These are phyloP conservation scores for Napeogenes inachia DNA, from an alignment of 2,888 invertebrate species.

Conservation along the genomic window DNA sequence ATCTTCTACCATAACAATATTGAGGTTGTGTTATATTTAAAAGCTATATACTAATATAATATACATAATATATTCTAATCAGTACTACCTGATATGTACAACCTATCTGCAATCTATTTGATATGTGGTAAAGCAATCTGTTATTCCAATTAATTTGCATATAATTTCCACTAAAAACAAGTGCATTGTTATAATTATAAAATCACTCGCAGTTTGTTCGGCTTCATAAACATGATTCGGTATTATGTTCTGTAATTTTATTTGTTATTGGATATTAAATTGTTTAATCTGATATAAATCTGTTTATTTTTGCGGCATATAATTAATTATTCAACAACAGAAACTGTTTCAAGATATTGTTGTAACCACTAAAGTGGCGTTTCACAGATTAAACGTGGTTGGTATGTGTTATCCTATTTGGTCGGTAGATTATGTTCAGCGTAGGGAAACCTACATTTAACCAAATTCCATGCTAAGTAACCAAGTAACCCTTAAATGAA, in stretches of 20 bases:
- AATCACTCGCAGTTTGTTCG: slow-evolving; percentile 26
- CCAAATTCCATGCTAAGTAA: too few relatives aligned
- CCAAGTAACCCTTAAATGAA: too few relatives aligned
- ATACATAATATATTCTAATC: not conserved
- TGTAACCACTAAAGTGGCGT: too few relatives aligned
- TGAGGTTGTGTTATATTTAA: too few relatives aligned
- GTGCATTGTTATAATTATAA: slow-evolving; percentile 22
- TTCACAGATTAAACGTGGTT: too few relatives aligned
- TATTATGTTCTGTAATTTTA: not conserved
- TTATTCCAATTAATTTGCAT: slow-evolving; percentile 27
- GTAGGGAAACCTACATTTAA: too few relatives aligned
- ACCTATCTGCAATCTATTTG: slow-evolving; percentile 8
- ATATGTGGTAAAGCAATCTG: not conserved
- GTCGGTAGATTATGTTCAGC: too few relatives aligned
- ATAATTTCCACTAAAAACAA: slow-evolving; percentile 28
- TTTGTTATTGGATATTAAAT: slow-evolving; percentile 15
- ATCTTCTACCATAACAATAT: too few relatives aligned
- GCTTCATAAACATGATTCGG: slow-evolving; percentile 15
- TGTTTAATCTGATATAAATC: slow-evolving; percentile 10
- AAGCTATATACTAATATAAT: too few relatives aligned
- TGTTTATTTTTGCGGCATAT: slow-evolving; percentile 4
- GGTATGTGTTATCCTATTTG: too few relatives aligned
- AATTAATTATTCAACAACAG: too few relatives aligned
- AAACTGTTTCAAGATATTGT: too few relatives aligned
- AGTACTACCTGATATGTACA: slow-evolving; percentile 4